Evolutionary conservation across 2,113 vertebrate species (phyloP).

Genomic region (Alaudala cheleensis): DNA sequence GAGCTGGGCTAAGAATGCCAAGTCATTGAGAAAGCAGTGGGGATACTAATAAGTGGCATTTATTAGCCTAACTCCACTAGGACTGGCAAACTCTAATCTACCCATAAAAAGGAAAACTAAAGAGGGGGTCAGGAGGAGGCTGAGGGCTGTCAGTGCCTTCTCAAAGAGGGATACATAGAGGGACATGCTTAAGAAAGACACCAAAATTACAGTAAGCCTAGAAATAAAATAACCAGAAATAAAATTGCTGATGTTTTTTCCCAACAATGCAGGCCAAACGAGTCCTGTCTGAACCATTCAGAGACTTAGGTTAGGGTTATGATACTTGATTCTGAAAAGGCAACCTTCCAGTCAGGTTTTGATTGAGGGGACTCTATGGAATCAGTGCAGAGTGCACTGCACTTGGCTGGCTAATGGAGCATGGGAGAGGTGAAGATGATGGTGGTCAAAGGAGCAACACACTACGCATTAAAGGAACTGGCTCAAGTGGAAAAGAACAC

Average conservation of each 20-base stretch:
- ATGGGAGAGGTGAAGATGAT: not conserved
- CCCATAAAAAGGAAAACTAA: not conserved
- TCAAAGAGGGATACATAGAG: not conserved
- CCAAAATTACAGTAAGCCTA: not conserved
- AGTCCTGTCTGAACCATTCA: not conserved
- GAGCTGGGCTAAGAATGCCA: not conserved
- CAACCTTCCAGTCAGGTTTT: not conserved
- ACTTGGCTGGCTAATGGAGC: not conserved
- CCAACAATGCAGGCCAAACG: not conserved
- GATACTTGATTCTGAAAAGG: not conserved
- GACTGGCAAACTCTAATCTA: not conserved
- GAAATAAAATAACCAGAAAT: not conserved
- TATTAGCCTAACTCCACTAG: not conserved
- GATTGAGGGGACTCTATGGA: not conserved
- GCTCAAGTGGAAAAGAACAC: not conserved
- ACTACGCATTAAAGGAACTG: not conserved
- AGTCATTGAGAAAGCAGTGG: not conserved
- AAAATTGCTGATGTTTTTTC: not conserved
- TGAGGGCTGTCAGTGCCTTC: not conserved
- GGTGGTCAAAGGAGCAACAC: not conserved
- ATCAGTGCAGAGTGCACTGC: not conserved
- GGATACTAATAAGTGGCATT: not conserved
- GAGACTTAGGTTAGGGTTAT: not conserved
- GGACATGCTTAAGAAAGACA: not conserved
- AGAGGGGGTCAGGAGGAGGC: not conserved